phyloP scores from a whole-genome alignment of 2,888 invertebrate genomes.

The Perithous albicinctus region DNA sequence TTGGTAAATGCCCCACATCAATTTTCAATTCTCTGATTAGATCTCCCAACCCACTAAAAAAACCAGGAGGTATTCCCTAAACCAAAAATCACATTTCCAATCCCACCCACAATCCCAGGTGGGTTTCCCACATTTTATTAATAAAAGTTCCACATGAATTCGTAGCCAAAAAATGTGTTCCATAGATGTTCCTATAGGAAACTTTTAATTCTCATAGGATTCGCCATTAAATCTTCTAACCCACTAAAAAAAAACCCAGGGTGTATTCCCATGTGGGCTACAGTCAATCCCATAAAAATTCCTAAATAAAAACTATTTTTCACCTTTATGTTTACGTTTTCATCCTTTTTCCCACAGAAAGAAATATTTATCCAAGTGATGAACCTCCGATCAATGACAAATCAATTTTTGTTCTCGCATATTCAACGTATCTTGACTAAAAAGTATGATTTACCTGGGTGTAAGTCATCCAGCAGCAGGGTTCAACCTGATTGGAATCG shows the following conservation, averaged over 20 bases:
- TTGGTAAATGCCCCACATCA: too few relatives aligned
- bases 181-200: not conserved
- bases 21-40: too few relatives aligned
- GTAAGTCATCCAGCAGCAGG: conserved; percentile 99
- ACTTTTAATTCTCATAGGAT: not conserved
- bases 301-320: too few relatives aligned
- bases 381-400: conserved; percentile 2
- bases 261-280: too few relatives aligned
- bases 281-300: too few relatives aligned
- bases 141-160: not conserved
- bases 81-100: conserved; percentile 3
- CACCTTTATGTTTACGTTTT: too few relatives aligned
- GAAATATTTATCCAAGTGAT: not conserved
- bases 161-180: not conserved
- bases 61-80: too few relatives aligned
- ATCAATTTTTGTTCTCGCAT: not conserved
- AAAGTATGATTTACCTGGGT: conserved; percentile 89
- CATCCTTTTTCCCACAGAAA: too few relatives aligned
- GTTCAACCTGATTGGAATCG: conserved; percentile 99
- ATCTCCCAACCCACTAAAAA: too few relatives aligned
- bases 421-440: too few relatives aligned
- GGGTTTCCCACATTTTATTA: not conserved
- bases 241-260: too few relatives aligned
- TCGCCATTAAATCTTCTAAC: too few relatives aligned
- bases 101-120: not conserved